Evolutionary conservation across 2,113 vertebrate genomes (phyloP).

Genomic region (Thunnus thynnus): DNA sequence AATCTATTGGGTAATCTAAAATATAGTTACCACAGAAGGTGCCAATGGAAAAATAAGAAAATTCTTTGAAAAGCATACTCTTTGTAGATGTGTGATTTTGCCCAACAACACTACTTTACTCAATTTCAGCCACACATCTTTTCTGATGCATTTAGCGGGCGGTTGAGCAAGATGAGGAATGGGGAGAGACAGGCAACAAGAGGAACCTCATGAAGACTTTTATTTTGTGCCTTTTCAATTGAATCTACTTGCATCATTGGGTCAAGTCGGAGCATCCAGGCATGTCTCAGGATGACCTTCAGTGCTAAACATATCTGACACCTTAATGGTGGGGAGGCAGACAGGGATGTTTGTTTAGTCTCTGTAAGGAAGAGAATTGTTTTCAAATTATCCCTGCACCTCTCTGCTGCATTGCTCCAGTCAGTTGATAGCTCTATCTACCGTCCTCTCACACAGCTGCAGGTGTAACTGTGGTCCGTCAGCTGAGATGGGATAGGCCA

Average conservation of each 20-base stretch:
- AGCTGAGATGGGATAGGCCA: not conserved
- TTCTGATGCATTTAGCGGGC: not conserved
- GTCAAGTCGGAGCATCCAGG: conserved; percentile 38
- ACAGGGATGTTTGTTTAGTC: conserved; percentile 48
- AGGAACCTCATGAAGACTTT: conserved; percentile 18
- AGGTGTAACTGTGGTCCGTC: conserved; percentile 16
- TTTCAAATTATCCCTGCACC: conserved; percentile 38
- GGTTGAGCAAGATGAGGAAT: not conserved
- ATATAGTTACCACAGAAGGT: not conserved
- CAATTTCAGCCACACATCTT: conserved; percentile 6
- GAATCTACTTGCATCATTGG: conserved; percentile 51
- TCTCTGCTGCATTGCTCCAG: conserved; percentile 23
- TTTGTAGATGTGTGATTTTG: not conserved
- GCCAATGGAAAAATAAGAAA: not conserved
- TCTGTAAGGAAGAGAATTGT: conserved; percentile 35
- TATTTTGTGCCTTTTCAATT: conserved; percentile 41
- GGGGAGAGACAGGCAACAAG: conserved; percentile 4
- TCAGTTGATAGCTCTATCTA: conserved; percentile 24
- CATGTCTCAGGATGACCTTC: conserved; percentile 59
- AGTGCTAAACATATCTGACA: conserved; percentile 53
- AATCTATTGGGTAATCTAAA: conserved; percentile 1
- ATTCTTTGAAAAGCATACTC: not conserved
- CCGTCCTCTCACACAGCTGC: conserved; percentile 1
- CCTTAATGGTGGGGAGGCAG: conserved; percentile 35
- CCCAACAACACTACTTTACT: conserved; percentile 2